Conservation (phyloP, 2,113 vertebrate genomes). For the Tonatia bakeri region DNA sequence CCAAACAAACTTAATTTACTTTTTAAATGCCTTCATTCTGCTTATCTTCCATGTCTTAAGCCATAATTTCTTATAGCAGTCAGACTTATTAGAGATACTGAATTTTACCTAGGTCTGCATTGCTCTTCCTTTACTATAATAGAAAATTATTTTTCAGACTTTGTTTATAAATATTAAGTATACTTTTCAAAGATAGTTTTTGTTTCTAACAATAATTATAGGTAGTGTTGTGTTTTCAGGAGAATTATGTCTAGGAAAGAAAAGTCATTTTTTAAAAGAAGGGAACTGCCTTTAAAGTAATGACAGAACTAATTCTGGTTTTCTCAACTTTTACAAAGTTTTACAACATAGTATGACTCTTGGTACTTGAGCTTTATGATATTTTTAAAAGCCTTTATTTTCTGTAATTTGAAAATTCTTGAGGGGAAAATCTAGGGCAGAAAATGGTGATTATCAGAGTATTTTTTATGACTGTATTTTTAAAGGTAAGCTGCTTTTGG, state of each 20-base stretch:
- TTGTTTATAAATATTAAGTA: background rate
- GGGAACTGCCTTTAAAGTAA: background rate
- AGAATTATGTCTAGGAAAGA: slow-evolving; percentile 20
- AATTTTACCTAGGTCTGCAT: background rate
- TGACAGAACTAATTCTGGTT: background rate
- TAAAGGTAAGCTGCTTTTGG: background rate
- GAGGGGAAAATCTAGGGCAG: background rate
- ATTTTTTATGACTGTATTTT: slow-evolving; percentile 11
- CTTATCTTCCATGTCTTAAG: slow-evolving; percentile 10
- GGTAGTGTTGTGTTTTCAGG: background rate
- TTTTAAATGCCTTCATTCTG: background rate
- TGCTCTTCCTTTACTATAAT: background rate
- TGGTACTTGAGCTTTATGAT: slow-evolving; percentile 1
- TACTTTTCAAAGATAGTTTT: slow-evolving; percentile 16
- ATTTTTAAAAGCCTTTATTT: background rate
- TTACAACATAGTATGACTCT: background rate
- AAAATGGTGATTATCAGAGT: background rate
- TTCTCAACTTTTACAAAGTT: slow-evolving; percentile 4
- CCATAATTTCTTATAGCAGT: background rate
- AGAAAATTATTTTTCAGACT: slow-evolving; percentile 28
- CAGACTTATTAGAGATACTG: background rate
- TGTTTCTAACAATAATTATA: background rate
- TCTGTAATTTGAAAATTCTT: slow-evolving; percentile 11
- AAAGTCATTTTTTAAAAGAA: background rate
- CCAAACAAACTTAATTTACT: background rate